Conservation (phyloP, 2,113 vertebrate species). For the Jaculus jaculus region DNA sequence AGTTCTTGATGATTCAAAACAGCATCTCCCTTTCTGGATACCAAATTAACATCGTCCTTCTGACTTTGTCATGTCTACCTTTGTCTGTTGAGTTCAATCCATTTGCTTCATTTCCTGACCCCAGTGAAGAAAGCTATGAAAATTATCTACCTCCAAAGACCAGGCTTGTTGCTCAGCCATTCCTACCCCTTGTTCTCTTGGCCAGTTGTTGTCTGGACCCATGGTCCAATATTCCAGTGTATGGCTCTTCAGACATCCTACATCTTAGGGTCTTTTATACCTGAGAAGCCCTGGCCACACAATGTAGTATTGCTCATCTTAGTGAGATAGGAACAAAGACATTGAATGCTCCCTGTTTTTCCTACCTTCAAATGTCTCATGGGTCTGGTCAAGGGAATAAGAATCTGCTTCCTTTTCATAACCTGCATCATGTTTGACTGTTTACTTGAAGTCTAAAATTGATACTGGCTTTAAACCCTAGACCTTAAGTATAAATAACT, state of each 20-base stretch:
- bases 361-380: background rate
- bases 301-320: background rate
- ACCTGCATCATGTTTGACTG: background rate
- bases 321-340: background rate
- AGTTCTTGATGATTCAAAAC: background rate
- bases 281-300: background rate
- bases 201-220: background rate
- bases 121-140: background rate
- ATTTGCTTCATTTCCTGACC: background rate
- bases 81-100: background rate
- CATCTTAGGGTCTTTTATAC: background rate
- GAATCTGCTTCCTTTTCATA: background rate
- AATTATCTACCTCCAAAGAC: background rate
- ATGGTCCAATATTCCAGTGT: background rate
- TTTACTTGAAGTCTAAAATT: background rate
- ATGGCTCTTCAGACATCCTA: background rate
- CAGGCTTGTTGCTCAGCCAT: background rate
- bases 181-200: background rate
- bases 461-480: background rate
- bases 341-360: background rate
- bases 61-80: background rate
- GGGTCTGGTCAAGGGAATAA: background rate
- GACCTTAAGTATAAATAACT: slow-evolving; percentile 12
- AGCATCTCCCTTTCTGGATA: background rate
- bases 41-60: background rate